A percentile compares a stretch with the other conserved stretches of the same genome.
Conservation (phyloP, 1,140 invertebrate species). For the Pemphigus obesinymphae region DNA sequence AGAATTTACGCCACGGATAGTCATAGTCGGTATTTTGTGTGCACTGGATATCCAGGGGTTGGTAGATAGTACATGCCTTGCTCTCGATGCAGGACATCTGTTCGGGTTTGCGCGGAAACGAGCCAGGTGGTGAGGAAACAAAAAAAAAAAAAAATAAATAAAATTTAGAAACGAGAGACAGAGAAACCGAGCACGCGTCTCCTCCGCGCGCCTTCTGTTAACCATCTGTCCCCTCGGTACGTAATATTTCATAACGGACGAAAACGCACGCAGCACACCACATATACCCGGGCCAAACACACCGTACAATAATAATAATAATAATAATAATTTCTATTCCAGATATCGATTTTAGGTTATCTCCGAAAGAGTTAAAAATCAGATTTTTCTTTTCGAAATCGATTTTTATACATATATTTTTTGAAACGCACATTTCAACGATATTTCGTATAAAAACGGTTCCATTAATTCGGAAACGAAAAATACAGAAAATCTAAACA, state of each 20-base stretch:
- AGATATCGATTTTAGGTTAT: constrained; percentile 3
- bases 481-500: too few relatives aligned
- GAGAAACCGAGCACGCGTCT: constrained; percentile 35
- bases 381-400: too few relatives aligned
- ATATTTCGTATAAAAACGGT: too few relatives aligned
- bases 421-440: too few relatives aligned
- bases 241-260: constrained; percentile 3
- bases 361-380: too few relatives aligned
- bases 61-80: neutral
- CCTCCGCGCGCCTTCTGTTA: neutral
- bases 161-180: neutral
- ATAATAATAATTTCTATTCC: too few relatives aligned
- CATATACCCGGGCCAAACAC: neutral
- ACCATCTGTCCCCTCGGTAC: constrained; percentile 28
- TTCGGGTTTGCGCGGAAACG: neutral
- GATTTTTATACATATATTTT: too few relatives aligned
- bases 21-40: neutral
- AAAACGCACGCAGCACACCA: neutral
- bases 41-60: constrained; percentile 8
- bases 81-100: constrained; percentile 24
- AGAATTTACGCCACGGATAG: neutral
- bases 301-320: too few relatives aligned
- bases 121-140: constrained; percentile 30
- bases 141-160: neutral
- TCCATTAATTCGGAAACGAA: too few relatives aligned